Conservation (phyloP, 2,113 vertebrate species). For the Gorilla gorilla region DNA sequence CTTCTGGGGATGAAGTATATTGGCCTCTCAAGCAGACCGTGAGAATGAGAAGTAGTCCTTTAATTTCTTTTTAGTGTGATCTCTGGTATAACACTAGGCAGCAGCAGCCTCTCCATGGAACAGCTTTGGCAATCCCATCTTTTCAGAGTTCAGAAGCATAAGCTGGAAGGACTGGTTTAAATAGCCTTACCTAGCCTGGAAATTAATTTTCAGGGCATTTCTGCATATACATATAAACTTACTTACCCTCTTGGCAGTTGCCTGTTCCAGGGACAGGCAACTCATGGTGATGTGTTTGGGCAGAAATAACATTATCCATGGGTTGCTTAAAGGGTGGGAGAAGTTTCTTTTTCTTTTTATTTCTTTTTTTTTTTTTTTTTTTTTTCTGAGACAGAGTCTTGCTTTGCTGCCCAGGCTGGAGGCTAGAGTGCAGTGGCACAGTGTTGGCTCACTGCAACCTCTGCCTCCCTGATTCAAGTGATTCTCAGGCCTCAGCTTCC, state of each 20-base stretch:
- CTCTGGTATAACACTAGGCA: background rate
- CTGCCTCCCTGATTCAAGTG: too few species aligned
- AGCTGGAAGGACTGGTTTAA: background rate
- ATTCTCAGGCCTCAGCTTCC: too few species aligned
- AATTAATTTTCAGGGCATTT: background rate
- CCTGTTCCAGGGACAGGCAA: background rate
- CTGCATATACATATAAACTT: background rate
- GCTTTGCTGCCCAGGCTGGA: too few species aligned
- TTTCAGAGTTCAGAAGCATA: background rate
- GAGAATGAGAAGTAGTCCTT: background rate
- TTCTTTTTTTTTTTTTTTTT: too few species aligned
- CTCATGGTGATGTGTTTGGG: fast-evolving
- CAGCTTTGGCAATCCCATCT: background rate
- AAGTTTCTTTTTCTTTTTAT: background rate
- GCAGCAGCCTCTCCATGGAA: background rate
- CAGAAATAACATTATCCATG: background rate
- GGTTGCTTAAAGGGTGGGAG: background rate
- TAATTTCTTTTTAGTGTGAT: conserved; percentile 31
- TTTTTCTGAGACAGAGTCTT: too few species aligned
- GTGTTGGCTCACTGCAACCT: too few species aligned
- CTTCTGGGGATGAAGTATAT: conserved; percentile 23
- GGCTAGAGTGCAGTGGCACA: too few species aligned
- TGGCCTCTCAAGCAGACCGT: conserved; percentile 51
- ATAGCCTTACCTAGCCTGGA: background rate
- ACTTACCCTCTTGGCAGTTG: background rate